These are phyloP conservation scores for Piprites chloris DNA, from an alignment of 2,113 vertebrate species.

Conservation along the genomic window DNA sequence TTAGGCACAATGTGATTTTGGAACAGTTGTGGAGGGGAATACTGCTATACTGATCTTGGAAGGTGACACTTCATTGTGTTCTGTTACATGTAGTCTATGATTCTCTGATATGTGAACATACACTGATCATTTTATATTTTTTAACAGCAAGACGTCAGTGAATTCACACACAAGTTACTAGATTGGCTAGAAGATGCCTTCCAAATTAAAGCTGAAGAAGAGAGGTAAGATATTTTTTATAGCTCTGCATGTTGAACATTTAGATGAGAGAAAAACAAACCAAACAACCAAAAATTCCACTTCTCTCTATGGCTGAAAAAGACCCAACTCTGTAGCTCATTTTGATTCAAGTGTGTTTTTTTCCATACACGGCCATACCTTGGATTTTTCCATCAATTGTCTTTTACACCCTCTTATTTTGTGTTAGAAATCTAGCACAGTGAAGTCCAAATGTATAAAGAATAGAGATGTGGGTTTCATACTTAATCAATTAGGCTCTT, in stretches of 20 bases:
- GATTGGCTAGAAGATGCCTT: conserved; percentile 99
- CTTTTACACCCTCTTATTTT: not conserved
- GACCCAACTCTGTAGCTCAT: not conserved
- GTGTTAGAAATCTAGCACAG: not conserved
- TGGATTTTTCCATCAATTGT: not conserved
- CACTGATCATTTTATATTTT: not conserved
- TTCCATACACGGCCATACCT: not conserved
- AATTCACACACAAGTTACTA: conserved; percentile 96
- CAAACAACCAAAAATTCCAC: not conserved
- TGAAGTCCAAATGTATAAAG: not conserved
- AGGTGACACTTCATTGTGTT: not conserved
- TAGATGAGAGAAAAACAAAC: not conserved
- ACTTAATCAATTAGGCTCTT: not conserved
- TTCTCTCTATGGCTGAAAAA: not conserved
- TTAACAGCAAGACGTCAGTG: conserved; percentile 95
- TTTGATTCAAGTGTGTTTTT: not conserved
- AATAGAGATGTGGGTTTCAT: not conserved
- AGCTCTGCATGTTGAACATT: not conserved
- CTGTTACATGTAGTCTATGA: not conserved
- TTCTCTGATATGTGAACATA: not conserved
- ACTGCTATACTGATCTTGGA: not conserved
- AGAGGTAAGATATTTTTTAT: conserved; percentile 72
- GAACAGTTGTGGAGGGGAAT: not conserved
- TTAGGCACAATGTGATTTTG: not conserved
- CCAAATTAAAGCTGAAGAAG: conserved; percentile 95